Evolutionary conservation across 1,140 invertebrate genomes (phyloP).

Genomic region (Anadara kagoshimensis): DNA sequence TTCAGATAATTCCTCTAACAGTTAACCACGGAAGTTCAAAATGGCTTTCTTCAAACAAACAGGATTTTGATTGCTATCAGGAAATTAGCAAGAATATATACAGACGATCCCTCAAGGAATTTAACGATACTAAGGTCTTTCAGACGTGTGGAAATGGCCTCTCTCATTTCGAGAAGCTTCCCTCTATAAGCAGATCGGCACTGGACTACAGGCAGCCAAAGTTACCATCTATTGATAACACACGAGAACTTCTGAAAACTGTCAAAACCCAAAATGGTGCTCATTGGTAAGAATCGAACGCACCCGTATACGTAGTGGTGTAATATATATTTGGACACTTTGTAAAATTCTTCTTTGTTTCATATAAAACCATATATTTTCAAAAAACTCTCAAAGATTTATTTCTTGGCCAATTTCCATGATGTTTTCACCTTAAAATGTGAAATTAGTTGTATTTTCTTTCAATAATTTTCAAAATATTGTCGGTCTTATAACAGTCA

Average conservation of each 20-base stretch:
- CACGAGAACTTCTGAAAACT: neutral
- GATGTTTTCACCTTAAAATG: too few species aligned
- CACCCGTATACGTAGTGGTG: too few species aligned
- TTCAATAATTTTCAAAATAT: too few species aligned
- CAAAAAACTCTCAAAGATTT: too few species aligned
- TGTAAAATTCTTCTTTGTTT: too few species aligned
- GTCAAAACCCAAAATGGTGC: neutral
- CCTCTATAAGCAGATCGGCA: neutral
- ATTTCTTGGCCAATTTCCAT: too few species aligned
- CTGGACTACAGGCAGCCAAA: neutral
- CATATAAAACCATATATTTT: too few species aligned
- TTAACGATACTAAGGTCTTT: neutral
- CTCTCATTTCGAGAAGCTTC: neutral
- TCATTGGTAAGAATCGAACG: too few species aligned
- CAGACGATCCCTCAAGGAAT: conserved; percentile 4
- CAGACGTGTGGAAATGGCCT: conserved; percentile 6
- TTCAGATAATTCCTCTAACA: neutral
- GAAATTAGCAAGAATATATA: conserved; percentile 4
- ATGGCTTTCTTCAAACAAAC: conserved; percentile 28
- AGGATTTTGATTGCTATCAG: conserved; percentile 13
- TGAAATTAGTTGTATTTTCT: too few species aligned
- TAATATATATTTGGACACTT: too few species aligned
- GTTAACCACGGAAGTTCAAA: neutral
- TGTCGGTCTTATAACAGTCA: too few species aligned
- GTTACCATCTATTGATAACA: neutral